Evolutionary conservation across 2,113 vertebrate genomes (phyloP).

Genomic region (Eulemur rufifrons): DNA sequence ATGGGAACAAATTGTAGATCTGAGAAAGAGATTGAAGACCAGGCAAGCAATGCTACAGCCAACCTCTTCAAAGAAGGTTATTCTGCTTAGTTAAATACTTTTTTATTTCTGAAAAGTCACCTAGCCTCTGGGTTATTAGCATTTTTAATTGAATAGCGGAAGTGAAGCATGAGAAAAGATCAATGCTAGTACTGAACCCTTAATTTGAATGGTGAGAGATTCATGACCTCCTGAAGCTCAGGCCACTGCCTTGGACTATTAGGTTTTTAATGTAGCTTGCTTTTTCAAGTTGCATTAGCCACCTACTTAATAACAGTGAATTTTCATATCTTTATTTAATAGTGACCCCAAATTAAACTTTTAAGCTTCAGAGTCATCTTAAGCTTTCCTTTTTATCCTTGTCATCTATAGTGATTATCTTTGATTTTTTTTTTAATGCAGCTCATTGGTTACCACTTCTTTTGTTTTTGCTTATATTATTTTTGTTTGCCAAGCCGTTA

Average conservation of each 20-base stretch:
- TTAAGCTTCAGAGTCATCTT: background rate
- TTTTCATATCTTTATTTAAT: constrained; percentile 12
- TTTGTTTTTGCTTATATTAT: background rate
- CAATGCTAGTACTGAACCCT: background rate
- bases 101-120: background rate
- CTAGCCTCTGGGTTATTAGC: background rate
- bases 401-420: background rate
- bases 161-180: background rate
- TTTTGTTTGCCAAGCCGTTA: background rate
- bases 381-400: background rate
- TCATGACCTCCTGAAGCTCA: background rate
- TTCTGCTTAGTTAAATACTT: background rate
- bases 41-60: rapidly evolving
- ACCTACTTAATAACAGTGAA: background rate
- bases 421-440: background rate
- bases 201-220: background rate
- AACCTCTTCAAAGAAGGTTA: background rate
- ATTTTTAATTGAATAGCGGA: constrained; percentile 20
- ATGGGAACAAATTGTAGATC: background rate
- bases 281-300: background rate
- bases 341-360: background rate
- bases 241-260: background rate
- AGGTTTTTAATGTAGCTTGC: background rate
- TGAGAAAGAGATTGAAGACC: background rate
- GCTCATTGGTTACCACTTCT: background rate